These are phyloP conservation scores for Aphrocallistes beatrix DNA, from an alignment of 37 sponge, comb jelly and placozoan genomes.

Conservation along the genomic window DNA sequence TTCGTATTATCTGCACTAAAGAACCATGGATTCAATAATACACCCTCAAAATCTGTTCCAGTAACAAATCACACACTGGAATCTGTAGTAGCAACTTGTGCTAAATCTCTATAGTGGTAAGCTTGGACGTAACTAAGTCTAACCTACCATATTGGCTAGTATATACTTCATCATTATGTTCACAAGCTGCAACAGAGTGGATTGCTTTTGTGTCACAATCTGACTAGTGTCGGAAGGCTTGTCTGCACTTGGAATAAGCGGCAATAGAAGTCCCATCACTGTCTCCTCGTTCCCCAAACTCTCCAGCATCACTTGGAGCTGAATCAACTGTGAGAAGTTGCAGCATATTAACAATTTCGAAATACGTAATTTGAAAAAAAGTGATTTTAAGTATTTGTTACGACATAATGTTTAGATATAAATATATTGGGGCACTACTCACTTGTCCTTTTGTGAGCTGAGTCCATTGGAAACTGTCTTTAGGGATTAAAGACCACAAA, in stretches of 20 bases:
- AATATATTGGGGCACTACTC: not conserved
- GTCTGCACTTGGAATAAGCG: not conserved
- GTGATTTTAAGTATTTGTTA: no score
- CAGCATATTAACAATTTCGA: no score
- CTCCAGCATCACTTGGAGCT: not conserved
- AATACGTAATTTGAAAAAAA: no score
- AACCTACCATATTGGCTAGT: not conserved
- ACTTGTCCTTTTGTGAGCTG: slow-evolving; percentile 69
- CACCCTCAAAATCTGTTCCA: no score
- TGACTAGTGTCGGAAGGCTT: not conserved
- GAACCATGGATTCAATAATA: no score
- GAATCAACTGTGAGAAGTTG: not conserved
- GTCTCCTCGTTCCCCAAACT: not conserved
- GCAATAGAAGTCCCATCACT: not conserved
- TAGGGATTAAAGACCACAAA: slow-evolving; percentile 46
- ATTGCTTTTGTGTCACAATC: not conserved
- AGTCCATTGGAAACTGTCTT: slow-evolving; percentile 28
- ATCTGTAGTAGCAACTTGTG: no score
- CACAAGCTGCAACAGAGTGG: not conserved
- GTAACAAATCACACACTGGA: no score
- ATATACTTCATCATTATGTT: not conserved
- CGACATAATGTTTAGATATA: not conserved
- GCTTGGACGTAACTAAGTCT: not conserved
- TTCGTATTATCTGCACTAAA: no score
- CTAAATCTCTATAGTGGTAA: no score